Percentiles rank a stretch among this genome's conserved stretches.
phyloP scores from a whole-genome alignment of 1,140 invertebrate genomes.

The Stratiolaelaps scimitus region DNA sequence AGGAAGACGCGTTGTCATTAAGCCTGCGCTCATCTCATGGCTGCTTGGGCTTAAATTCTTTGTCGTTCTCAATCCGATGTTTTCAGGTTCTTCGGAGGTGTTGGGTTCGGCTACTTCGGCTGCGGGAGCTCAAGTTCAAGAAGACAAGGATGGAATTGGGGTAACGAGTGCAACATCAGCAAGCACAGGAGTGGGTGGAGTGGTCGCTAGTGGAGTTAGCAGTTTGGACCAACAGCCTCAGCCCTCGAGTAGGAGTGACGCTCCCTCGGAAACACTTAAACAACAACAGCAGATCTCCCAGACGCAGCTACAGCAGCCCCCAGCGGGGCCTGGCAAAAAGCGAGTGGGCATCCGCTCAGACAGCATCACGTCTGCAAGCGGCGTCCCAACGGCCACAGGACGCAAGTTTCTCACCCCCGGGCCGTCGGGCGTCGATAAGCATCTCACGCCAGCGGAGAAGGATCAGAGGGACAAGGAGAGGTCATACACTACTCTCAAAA shows the following conservation, averaged over 20 bases:
- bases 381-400: neutral
- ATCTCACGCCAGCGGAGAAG: conserved; percentile 26
- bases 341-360: conserved; percentile 15
- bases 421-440: conserved; percentile 8
- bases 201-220: too few species aligned
- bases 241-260: too few species aligned
- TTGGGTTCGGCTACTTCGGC: neutral
- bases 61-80: too few species aligned
- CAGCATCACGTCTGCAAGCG: conserved; percentile 27
- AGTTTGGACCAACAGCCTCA: too few species aligned
- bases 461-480: conserved; percentile 33
- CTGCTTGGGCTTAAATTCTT: too few species aligned
- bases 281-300: too few species aligned
- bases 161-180: too few species aligned
- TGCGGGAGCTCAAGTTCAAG: conserved; percentile 9
- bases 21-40: too few species aligned
- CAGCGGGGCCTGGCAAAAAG: conserved; percentile 1
- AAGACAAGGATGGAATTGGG: conserved; percentile 15
- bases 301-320: neutral
- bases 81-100: conserved; percentile 1
- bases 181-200: too few species aligned
- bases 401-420: conserved; percentile 12
- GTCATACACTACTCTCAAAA: conserved; percentile 25
- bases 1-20: too few species aligned
- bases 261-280: too few species aligned